Evolutionary conservation across 2,888 invertebrate genomes (phyloP), one percentile per base, ranked within the genome.

Genomic region (Dolomedes plantarius): DNA sequence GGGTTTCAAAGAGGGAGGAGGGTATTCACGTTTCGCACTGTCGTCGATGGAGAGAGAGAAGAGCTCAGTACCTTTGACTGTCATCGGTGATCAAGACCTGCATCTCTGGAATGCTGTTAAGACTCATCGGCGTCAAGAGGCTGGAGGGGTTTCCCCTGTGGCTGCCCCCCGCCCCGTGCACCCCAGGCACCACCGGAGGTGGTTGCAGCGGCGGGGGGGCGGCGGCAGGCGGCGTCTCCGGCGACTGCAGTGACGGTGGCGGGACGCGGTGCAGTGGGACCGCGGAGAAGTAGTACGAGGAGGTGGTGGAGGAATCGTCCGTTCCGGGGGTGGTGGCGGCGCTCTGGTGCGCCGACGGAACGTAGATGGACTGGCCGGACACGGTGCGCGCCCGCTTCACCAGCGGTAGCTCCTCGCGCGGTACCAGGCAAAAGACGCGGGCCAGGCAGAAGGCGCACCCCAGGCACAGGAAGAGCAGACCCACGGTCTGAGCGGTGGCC

Each of bases 31-130:
- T n/a, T 16, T 9, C 16, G 5, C 16, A 46, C 56, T 32, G 39
- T 41, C 71, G 39, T 65, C 27, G 41, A 39, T 16, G n/a, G 28
- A 46, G 69, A 29, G 50, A 31, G 50, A 50, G 31, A 65, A 16
- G 28, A 31, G 19, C 64, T 87, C 78, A 87, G 87, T 87, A 87
- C 79, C 87, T 83, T 79, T 87, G 81, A 74, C 83, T 79, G 75
- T 87, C 87, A 76, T 87, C 87, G 71, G 87, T 87, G 79, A 87
- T 83, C 83, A 87, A 81, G 67, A 87, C 81, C 72, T 87, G 87
- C 79, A 83, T 87, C 68, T 87, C 87, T 9, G 87, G 87, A 79
- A 87, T 87, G 83, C 87, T 87, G 87, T 87, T 87, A 79, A 87
- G 87, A 74, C 87, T 87, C 78, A 83, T 87, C 79, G 87, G 87